Percentiles rank a stretch among this genome's conserved stretches.
Conservation (phyloP, 2,888 invertebrate species). For the Cancer borealis region DNA sequence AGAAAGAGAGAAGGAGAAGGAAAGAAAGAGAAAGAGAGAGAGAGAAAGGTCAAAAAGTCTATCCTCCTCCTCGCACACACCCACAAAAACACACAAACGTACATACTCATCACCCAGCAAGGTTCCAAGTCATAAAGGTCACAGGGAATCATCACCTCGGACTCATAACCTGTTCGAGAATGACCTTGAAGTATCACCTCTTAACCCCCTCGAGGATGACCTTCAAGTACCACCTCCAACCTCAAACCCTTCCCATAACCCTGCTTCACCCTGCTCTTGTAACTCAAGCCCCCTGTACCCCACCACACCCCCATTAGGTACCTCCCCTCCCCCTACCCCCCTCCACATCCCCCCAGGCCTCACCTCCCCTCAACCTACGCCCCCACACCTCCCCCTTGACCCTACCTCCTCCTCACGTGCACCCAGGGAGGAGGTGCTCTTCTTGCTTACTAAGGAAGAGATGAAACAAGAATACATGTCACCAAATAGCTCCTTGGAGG, state of each 20-base stretch:
- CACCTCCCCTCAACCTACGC: background rate
- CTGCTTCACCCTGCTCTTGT: background rate
- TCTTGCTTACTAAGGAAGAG: background rate
- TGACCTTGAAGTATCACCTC: too few species aligned
- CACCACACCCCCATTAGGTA: background rate
- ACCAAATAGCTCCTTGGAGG: background rate
- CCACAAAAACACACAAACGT: background rate
- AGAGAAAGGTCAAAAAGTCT: background rate
- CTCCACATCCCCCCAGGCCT: background rate
- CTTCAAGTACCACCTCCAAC: too few species aligned
- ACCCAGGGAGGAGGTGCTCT: background rate
- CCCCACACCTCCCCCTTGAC: too few species aligned
- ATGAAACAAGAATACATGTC: background rate
- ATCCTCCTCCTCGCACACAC: background rate
- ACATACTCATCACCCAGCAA: background rate
- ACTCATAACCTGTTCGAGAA: too few species aligned
- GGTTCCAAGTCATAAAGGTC: background rate
- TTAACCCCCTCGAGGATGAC: too few species aligned
- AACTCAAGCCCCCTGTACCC: background rate
- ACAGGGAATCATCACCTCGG: too few species aligned
- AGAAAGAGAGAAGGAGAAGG: background rate
- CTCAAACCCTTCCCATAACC: background rate
- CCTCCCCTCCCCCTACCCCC: background rate
- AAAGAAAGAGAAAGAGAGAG: background rate
- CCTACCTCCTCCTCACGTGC: too few species aligned